Percentiles rank a stretch among this genome's conserved stretches.
Conservation (phyloP, 2,113 vertebrate genomes). For the Steatornis caripensis region DNA sequence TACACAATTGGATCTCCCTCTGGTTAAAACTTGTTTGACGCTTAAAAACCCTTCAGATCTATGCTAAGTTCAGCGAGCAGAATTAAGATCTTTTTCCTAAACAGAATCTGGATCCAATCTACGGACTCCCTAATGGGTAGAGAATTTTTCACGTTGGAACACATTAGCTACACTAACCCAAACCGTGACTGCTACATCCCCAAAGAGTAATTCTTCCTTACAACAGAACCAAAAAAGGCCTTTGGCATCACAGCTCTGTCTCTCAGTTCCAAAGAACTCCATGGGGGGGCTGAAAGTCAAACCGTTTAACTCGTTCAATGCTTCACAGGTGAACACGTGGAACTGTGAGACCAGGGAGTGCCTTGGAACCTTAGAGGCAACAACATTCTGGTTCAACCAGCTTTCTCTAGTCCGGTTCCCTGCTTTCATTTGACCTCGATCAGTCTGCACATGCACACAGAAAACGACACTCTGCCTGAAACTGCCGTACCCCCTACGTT, state of each 20-base stretch:
- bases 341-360: not conserved
- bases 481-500: fast-evolving
- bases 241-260: not conserved
- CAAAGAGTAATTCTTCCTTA: not conserved
- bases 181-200: not conserved
- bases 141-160: not conserved
- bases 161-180: not conserved
- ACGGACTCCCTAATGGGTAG: not conserved
- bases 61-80: not conserved
- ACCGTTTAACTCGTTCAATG: not conserved
- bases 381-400: not conserved
- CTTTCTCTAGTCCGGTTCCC: not conserved
- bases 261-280: not conserved
- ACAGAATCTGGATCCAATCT: conserved; percentile 41
- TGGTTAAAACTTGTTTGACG: not conserved
- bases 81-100: not conserved
- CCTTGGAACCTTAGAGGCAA: not conserved
- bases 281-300: not conserved
- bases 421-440: fast-evolving
- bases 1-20: not conserved
- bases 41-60: not conserved
- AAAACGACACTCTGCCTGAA: too few species aligned
- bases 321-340: conserved; percentile 11
- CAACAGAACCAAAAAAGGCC: conserved; percentile 32
- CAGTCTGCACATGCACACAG: fast-evolving